Evolutionary conservation across 1,140 invertebrate genomes (phyloP), one percentile per base, ranked within the genome.

Genomic region (Cardiocondyla obscurior): DNA sequence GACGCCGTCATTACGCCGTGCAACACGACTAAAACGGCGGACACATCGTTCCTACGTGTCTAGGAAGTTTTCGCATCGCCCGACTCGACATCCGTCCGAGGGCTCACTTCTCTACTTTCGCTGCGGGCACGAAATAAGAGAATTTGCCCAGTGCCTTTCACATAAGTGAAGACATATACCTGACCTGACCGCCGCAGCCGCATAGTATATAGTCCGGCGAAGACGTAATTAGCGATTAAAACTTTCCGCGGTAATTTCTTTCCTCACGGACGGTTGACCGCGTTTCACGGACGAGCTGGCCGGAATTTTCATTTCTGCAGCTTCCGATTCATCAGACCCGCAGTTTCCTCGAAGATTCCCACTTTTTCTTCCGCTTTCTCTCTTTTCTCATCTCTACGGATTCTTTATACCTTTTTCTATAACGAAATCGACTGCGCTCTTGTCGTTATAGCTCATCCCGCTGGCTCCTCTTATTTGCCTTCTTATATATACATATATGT

Each of bases 191-290:
- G 22, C 33, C 44, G 16, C 49, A 44, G 19, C 14, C 28, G 39
- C 62, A 16, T 14, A 57, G 25, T 72, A 72, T 42, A 42, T 36
- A 44, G 16, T 1, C 14, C 33, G 46, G 14, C 44, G 51, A 79
- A 60, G 46, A 82, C 84, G 83, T 90, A 87, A 91, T 90, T 88
- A 90, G 82, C 89, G 88, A 90, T 90, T 89, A 85, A 90, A 91
- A 90, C 84, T 91, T 89, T 88, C 28, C 79, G 19, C 65, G 70
- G 74, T 60, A 84, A 82, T 85, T 89, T 88, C 83, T 90, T 90
- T 86, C 77, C 64, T 85, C 84, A 82, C 87, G 86, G 81, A 84
- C 74, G 70, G 85, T 89, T 86, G 76, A 83, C 70, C 77, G 82
- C 49, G 74, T 89, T 86, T 84, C 76, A 86, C 62, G 74, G 77